These are phyloP conservation scores for Muricea muricata DNA, from an alignment of 92 coral and sea anemone genomes.

Conservation along the genomic window DNA sequence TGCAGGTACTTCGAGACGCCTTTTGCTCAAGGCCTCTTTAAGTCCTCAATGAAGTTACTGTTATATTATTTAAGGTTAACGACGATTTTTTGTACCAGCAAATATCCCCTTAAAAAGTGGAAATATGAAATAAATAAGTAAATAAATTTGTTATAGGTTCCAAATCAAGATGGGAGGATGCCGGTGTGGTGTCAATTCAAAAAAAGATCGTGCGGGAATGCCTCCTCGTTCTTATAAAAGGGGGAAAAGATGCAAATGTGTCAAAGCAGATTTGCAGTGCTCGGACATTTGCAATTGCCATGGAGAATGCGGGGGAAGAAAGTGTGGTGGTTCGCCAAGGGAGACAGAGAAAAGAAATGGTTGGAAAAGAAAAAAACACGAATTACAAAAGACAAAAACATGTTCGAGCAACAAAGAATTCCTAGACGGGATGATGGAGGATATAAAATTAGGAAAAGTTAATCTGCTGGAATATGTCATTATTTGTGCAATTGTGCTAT, in stretches of 20 bases:
- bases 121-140: too few relatives aligned
- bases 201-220: not conserved
- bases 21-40: too few relatives aligned
- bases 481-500: not conserved
- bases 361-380: not conserved
- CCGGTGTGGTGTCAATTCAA: slow-evolving; percentile 1
- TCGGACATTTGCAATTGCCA: not conserved
- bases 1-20: too few relatives aligned
- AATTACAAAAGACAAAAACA: not conserved
- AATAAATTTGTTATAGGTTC: too few relatives aligned
- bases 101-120: too few relatives aligned
- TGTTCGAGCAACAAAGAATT: not conserved
- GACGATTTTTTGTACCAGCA: too few relatives aligned
- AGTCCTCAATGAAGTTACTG: too few relatives aligned
- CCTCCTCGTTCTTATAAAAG: not conserved
- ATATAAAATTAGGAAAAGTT: not conserved
- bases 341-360: not conserved
- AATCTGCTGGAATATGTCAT: not conserved
- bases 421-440: not conserved
- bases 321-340: not conserved
- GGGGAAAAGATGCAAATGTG: not conserved
- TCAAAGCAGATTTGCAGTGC: not conserved
- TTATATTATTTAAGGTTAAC: too few relatives aligned
- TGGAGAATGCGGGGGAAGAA: not conserved
- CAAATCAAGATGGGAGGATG: too few relatives aligned